phyloP scores from a whole-genome alignment of 2,888 invertebrate genomes.

The Tetanocera ferruginea region DNA sequence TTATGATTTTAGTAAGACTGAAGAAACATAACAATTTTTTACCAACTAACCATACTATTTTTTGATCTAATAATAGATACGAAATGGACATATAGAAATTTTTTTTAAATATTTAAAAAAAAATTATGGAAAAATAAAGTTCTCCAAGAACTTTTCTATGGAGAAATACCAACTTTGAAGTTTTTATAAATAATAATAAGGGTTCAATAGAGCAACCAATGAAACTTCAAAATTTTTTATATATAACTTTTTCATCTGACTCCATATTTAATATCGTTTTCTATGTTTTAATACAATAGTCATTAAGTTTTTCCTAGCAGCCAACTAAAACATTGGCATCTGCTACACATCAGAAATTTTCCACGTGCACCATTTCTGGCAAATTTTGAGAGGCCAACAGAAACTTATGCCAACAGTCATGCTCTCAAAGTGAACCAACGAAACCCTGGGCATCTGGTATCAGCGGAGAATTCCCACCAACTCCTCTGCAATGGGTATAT shows the following conservation, averaged over 20 bases:
- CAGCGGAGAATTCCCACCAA: neutral
- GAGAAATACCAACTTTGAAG: neutral
- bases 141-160: too few relatives aligned
- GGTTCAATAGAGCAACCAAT: too few relatives aligned
- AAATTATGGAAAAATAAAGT: too few relatives aligned
- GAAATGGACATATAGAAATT: too few relatives aligned
- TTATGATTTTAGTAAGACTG: too few relatives aligned
- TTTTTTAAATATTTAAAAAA: too few relatives aligned
- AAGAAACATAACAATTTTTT: too few relatives aligned
- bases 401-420: neutral
- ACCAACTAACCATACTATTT: too few relatives aligned
- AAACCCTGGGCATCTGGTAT: constrained; percentile 15
- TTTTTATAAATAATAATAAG: neutral
- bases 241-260: neutral
- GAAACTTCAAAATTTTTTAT: neutral
- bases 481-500: neutral
- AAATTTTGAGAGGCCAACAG: neutral
- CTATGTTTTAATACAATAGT: neutral
- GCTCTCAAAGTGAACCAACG: neutral
- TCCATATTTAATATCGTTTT: neutral
- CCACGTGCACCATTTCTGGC: neutral
- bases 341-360: neutral
- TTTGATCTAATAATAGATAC: too few relatives aligned
- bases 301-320: neutral
- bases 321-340: neutral